These are phyloP conservation scores for Orthosia gothica DNA, from an alignment of 2,888 invertebrate species.

Conservation along the genomic window DNA sequence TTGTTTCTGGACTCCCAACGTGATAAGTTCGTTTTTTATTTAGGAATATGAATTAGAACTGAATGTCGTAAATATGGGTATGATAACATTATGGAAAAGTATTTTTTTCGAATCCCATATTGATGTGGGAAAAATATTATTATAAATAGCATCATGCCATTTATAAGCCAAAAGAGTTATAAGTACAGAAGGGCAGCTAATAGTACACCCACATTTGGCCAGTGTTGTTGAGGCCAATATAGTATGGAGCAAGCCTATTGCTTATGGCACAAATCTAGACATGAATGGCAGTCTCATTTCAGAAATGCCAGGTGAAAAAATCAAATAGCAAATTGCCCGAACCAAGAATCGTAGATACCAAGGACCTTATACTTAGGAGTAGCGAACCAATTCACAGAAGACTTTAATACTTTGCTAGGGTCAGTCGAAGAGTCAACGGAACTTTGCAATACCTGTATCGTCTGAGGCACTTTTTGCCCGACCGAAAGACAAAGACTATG, in stretches of 20 bases:
- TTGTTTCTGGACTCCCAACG: slow-evolving; percentile 40
- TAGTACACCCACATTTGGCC: background rate
- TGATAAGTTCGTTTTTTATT: slow-evolving; percentile 49
- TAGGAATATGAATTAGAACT: slow-evolving; percentile 37
- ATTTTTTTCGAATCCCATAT: background rate
- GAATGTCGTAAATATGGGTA: slow-evolving; percentile 37
- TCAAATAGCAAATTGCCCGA: too few species aligned
- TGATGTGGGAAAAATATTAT: slow-evolving; percentile 18
- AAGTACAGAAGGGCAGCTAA: too few species aligned
- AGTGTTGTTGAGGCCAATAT: background rate
- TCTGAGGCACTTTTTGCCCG: too few species aligned
- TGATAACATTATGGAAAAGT: slow-evolving; percentile 22
- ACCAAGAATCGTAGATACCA: too few species aligned
- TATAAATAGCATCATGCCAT: too few species aligned
- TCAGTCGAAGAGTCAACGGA: too few species aligned
- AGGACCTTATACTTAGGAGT: background rate
- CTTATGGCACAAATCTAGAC: too few species aligned
- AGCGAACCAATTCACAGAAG: background rate
- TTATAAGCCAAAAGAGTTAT: too few species aligned
- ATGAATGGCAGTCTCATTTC: too few species aligned
- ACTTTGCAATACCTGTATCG: too few species aligned
- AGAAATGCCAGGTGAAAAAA: background rate
- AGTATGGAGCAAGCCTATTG: background rate
- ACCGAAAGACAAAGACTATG: too few species aligned
- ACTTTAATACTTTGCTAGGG: too few species aligned